phyloP scores from a whole-genome alignment of 2,888 invertebrate species.

The Patella pellucida region DNA sequence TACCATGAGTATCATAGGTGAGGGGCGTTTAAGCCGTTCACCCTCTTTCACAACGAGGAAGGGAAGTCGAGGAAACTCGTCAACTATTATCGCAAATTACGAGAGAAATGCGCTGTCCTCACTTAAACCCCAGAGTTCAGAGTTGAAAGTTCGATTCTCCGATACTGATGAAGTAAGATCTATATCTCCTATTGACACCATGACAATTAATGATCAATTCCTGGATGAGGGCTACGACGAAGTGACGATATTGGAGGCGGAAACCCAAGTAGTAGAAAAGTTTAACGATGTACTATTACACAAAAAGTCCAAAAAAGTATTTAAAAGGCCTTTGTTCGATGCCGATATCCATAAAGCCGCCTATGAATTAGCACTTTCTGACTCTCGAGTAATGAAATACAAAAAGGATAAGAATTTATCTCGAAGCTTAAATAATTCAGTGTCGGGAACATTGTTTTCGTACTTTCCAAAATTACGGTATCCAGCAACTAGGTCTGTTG shows the following conservation, averaged over 20 bases:
- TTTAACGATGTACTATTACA: not conserved
- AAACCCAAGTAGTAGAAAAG: not conserved
- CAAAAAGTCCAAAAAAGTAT: not conserved
- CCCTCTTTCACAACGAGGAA: not conserved
- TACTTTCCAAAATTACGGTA: constrained; percentile 4
- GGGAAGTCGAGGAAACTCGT: not conserved
- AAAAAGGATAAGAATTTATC: constrained; percentile 1
- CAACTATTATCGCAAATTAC: not conserved
- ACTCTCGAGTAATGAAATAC: not conserved
- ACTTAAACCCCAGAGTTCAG: not conserved
- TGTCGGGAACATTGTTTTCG: not conserved
- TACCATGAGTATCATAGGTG: not conserved
- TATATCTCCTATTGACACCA: not conserved
- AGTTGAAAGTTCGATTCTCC: not conserved
- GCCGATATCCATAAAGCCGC: not conserved
- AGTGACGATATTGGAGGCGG: not conserved
- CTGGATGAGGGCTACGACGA: not conserved
- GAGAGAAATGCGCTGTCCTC: not conserved
- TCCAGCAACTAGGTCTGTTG: not conserved
- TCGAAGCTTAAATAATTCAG: not conserved
- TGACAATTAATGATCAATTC: not conserved
- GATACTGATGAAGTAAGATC: not conserved
- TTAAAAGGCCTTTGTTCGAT: no score
- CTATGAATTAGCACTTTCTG: not conserved
- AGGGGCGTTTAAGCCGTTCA: not conserved